Conservation (phyloP, 1,140 invertebrate species). For the Aradophagus sp. region DNA sequence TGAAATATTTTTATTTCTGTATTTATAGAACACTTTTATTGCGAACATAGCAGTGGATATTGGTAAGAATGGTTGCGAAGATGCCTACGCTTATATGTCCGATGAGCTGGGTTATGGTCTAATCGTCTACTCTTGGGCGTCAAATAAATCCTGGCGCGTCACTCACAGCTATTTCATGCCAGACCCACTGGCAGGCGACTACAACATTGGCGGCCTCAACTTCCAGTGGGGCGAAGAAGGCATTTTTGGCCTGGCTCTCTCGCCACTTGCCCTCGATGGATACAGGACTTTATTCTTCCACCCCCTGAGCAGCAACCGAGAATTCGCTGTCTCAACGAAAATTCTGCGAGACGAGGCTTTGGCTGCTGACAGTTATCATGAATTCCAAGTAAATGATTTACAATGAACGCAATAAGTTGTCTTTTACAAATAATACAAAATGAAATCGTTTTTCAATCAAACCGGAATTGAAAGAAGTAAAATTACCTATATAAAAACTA, state of each 20-base stretch:
- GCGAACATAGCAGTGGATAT: slow-evolving; percentile 88
- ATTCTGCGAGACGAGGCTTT: slow-evolving; percentile 81
- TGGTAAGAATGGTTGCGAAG: slow-evolving; percentile 81
- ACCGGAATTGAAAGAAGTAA: too few relatives aligned
- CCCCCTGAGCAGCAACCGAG: slow-evolving; percentile 83
- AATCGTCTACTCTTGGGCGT: slow-evolving; percentile 84
- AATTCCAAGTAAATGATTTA: slow-evolving; percentile 76
- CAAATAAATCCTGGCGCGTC: slow-evolving; percentile 85
- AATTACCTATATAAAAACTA: too few relatives aligned
- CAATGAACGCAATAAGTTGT: too few relatives aligned
- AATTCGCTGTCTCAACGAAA: slow-evolving; percentile 85
- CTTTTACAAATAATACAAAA: too few relatives aligned
- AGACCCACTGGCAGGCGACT: slow-evolving; percentile 85
- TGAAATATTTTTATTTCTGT: too few relatives aligned
- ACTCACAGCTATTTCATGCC: slow-evolving; percentile 85
- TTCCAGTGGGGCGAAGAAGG: slow-evolving; percentile 89
- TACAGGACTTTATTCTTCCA: slow-evolving; percentile 84
- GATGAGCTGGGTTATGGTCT: slow-evolving; percentile 87
- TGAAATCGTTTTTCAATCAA: too few relatives aligned
- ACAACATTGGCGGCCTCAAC: slow-evolving; percentile 85
- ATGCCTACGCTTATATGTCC: slow-evolving; percentile 86
- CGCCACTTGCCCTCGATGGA: slow-evolving; percentile 79
- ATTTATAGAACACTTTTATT: slow-evolving; percentile 80
- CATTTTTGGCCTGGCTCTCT: slow-evolving; percentile 85
- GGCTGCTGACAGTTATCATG: slow-evolving; percentile 81